These are phyloP conservation scores for Pyralis farinalis DNA, from an alignment of 2,888 invertebrate species.

Conservation along the genomic window DNA sequence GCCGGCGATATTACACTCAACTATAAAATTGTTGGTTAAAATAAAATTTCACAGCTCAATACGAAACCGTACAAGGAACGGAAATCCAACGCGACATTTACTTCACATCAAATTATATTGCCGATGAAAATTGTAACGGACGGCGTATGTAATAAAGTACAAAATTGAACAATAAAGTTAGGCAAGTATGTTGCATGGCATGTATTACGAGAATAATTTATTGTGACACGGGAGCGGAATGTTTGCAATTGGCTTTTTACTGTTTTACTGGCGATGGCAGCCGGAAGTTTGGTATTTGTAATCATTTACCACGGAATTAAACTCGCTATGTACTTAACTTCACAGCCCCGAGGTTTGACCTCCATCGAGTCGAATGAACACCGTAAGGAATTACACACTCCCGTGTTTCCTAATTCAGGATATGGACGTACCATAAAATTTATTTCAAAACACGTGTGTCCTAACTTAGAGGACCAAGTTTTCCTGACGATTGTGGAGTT, in stretches of 20 bases:
- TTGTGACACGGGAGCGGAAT: constrained; percentile 4
- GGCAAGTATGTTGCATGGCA: constrained; percentile 15
- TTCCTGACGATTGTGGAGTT: no score
- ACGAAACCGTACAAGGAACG: constrained; percentile 21
- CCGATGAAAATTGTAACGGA: constrained; percentile 40
- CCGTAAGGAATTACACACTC: no score
- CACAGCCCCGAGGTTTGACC: no score
- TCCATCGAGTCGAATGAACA: no score
- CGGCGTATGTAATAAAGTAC: constrained; percentile 41
- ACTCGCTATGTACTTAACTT: background rate
- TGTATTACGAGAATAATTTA: constrained; percentile 8
- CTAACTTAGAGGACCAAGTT: no score
- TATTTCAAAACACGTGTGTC: no score
- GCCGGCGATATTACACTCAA: background rate
- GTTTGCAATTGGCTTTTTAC: constrained; percentile 5
- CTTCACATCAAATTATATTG: constrained; percentile 27
- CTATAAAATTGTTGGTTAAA: background rate
- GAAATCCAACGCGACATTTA: constrained; percentile 38
- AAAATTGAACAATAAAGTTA: constrained; percentile 50
- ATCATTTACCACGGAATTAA: background rate
- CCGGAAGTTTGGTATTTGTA: constrained; percentile 6
- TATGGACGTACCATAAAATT: no score
- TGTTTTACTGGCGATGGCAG: constrained; percentile 3
- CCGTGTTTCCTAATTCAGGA: no score
- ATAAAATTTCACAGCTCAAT: constrained; percentile 11